phyloP scores from a whole-genome alignment of 2,888 invertebrate species.

The Cyaniris semiargus region DNA sequence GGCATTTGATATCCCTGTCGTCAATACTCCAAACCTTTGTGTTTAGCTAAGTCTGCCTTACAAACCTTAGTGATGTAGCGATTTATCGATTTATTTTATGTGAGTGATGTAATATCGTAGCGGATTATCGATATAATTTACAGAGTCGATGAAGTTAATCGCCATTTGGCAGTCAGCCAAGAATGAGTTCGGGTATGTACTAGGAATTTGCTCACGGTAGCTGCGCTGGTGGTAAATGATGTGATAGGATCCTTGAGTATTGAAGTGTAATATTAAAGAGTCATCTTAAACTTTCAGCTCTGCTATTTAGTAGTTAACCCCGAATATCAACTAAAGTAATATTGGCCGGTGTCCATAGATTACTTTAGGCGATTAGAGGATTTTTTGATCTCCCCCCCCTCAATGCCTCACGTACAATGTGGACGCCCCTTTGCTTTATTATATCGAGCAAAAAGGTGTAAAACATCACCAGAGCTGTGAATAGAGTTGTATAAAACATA shows the following conservation, averaged over 20 bases:
- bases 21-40: background rate
- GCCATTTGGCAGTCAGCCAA: constrained; percentile 9
- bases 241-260: background rate
- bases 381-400: too few species aligned
- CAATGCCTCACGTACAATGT: background rate
- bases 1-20: background rate
- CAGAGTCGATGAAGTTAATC: constrained; percentile 3
- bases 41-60: too few species aligned
- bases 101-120: background rate
- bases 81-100: background rate
- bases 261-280: background rate
- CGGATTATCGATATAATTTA: background rate
- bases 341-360: too few species aligned
- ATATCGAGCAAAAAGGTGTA: constrained; percentile 3
- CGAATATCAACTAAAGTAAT: background rate
- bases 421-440: background rate
- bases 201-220: background rate
- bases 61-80: too few species aligned
- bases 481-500: constrained; percentile 37
- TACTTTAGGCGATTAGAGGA: background rate
- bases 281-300: background rate
- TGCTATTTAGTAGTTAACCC: background rate
- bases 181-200: constrained; percentile 6
- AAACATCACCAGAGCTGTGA: constrained; percentile 11
- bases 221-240: constrained; percentile 8